Percentiles rank a stretch among this genome's conserved stretches.
Conservation (phyloP, 37 sponge, comb jelly and placozoan genomes). For the Hormiphora californensis region DNA sequence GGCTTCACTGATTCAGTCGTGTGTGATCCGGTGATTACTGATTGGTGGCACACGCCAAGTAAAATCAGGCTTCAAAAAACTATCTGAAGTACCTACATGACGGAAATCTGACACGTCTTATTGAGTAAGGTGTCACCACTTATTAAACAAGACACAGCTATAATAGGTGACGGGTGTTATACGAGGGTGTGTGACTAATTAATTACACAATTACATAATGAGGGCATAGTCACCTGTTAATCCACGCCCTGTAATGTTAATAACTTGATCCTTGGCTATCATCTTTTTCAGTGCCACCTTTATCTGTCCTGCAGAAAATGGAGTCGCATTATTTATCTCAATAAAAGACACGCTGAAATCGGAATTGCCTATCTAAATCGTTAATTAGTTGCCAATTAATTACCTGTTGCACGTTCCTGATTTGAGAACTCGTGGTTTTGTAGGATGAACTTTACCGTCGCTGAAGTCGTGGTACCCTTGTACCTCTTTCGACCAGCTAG, state of each 20-base stretch:
- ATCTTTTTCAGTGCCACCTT: constrained; percentile 19
- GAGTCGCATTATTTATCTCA: background rate
- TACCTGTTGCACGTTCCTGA: background rate
- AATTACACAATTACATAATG: background rate
- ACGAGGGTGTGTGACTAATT: background rate
- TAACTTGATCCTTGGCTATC: background rate
- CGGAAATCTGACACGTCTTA: too few relatives aligned
- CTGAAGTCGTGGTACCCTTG: background rate
- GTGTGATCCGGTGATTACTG: too few relatives aligned
- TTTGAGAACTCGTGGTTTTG: constrained; percentile 1
- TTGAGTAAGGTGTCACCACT: too few relatives aligned
- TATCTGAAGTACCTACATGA: too few relatives aligned
- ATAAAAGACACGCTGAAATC: background rate
- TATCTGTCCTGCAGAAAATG: background rate
- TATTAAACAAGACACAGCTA: too few relatives aligned
- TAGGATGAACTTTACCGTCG: background rate
- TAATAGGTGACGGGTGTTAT: too few relatives aligned
- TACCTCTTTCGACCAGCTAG: constrained; percentile 18
- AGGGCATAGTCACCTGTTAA: background rate
- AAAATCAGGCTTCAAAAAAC: too few relatives aligned
- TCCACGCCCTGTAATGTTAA: background rate
- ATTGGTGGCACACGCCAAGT: too few relatives aligned
- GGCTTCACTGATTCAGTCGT: too few relatives aligned
- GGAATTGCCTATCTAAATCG: too few relatives aligned
- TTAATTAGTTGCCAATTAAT: too few relatives aligned